These are phyloP conservation scores for Distichodus sexfasciatus DNA, from an alignment of 2,797 vertebrate genomes.

Conservation along the genomic window DNA sequence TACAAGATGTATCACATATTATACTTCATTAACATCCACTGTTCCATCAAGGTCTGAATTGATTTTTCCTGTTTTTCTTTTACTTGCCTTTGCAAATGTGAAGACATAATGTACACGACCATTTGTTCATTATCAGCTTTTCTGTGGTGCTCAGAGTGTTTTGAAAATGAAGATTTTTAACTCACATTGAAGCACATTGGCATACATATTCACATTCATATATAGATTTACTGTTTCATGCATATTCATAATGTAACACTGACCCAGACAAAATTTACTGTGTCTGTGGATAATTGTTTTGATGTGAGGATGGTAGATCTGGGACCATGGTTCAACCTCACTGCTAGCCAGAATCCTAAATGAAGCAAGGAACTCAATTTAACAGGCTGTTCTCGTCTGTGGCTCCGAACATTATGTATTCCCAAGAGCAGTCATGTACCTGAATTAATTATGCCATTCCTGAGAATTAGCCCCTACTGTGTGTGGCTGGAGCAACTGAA, in stretches of 20 bases:
- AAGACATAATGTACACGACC: no score
- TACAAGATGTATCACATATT: no score
- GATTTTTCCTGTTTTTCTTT: no score
- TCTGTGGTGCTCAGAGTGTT: no score
- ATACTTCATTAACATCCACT: no score
- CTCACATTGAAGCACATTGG: no score
- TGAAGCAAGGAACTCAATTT: conserved; percentile 43
- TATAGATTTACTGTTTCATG: background rate
- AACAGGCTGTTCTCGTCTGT: conserved; percentile 40
- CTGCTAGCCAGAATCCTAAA: conserved; percentile 33
- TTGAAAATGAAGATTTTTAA: background rate
- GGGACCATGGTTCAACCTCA: conserved; percentile 13
- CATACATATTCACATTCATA: no score
- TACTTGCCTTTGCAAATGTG: no score
- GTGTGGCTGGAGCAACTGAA: conserved; percentile 28
- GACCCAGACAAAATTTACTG: conserved; percentile 10
- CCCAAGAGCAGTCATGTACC: conserved; percentile 45
- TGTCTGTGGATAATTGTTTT: conserved; percentile 15
- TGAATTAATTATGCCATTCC: conserved; percentile 52
- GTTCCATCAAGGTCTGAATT: no score
- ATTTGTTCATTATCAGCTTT: no score
- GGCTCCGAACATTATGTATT: conserved; percentile 48
- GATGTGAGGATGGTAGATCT: conserved; percentile 17
- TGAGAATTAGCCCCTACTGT: conserved; percentile 47
- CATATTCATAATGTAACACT: background rate